A percentile compares a stretch with the other conserved stretches of the same genome.
These are phyloP conservation scores for Microcebus jonahi DNA, from an alignment of 2,113 vertebrate genomes.

Conservation along the genomic window DNA sequence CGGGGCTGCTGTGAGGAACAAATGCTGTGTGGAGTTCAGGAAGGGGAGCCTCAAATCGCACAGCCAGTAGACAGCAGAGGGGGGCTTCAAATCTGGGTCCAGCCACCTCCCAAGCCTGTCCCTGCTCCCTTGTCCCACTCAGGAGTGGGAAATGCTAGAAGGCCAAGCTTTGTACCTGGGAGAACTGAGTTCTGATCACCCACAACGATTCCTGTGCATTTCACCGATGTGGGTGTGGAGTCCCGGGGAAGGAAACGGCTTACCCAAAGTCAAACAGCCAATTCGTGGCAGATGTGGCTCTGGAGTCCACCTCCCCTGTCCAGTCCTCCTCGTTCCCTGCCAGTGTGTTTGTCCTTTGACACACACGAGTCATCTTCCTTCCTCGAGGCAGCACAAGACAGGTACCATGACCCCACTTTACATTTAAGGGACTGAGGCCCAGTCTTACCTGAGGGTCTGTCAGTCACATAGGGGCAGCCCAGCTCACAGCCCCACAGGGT, in stretches of 20 bases:
- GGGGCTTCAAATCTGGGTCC: not conserved
- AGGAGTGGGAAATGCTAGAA: not conserved
- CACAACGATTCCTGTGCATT: no score
- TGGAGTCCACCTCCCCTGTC: not conserved
- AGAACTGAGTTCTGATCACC: not conserved
- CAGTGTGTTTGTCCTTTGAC: not conserved
- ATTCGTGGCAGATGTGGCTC: not conserved
- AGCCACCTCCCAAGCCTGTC: not conserved
- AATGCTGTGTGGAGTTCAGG: not conserved
- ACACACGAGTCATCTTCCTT: not conserved
- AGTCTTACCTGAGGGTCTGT: not conserved
- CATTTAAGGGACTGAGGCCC: not conserved
- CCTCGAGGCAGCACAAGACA: not conserved
- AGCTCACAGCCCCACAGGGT: not conserved
- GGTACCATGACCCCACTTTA: not conserved
- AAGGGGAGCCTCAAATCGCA: not conserved
- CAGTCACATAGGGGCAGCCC: not conserved
- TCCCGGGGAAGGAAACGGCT: not conserved
- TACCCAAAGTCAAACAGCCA: not conserved
- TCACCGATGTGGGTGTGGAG: not conserved
- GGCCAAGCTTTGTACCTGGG: not conserved
- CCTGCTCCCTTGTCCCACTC: not conserved
- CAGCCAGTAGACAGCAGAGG: not conserved
- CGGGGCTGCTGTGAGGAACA: not conserved
- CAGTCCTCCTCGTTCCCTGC: not conserved